Percentiles rank a stretch among this genome's conserved stretches.
These are phyloP conservation scores for Philereme transversata DNA, from an alignment of 2,888 invertebrate genomes.

Conservation along the genomic window DNA sequence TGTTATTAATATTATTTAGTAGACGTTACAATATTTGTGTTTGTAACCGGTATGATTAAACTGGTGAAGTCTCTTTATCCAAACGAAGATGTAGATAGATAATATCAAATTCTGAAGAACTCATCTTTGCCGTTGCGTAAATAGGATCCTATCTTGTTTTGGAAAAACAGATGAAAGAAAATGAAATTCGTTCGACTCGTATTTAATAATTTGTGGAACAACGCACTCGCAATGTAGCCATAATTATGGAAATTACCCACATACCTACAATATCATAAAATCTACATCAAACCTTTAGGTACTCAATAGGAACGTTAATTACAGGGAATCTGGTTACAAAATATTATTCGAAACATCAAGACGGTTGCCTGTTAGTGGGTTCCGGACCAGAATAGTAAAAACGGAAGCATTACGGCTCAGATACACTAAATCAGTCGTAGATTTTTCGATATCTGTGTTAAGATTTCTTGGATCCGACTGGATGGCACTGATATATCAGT, in stretches of 20 bases:
- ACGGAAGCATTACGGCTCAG: too few species aligned
- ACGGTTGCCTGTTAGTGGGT: too few species aligned
- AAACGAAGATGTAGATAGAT: neutral
- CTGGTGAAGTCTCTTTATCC: neutral
- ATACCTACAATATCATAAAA: neutral
- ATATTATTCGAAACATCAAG: slow-evolving; percentile 6
- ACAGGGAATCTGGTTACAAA: slow-evolving; percentile 13
- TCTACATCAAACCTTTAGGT: neutral
- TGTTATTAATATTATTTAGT: neutral
- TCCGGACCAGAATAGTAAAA: too few species aligned
- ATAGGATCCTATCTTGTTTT: neutral
- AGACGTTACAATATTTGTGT: neutral
- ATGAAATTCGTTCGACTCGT: too few species aligned
- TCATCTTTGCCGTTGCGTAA: neutral
- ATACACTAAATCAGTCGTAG: too few species aligned
- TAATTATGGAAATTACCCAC: too few species aligned
- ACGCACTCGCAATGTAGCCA: neutral
- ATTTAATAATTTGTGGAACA: neutral
- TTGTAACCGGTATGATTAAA: neutral
- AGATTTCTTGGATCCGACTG: too few species aligned
- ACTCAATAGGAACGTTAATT: neutral
- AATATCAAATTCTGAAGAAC: too few species aligned
- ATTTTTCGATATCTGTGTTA: too few species aligned
- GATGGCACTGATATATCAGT: too few species aligned
- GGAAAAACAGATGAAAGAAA: too few species aligned